Evolutionary conservation across 2,113 vertebrate species (phyloP), one percentile per base, ranked within the genome.

Genomic region (Poeciliopsis prolifica): DNA sequence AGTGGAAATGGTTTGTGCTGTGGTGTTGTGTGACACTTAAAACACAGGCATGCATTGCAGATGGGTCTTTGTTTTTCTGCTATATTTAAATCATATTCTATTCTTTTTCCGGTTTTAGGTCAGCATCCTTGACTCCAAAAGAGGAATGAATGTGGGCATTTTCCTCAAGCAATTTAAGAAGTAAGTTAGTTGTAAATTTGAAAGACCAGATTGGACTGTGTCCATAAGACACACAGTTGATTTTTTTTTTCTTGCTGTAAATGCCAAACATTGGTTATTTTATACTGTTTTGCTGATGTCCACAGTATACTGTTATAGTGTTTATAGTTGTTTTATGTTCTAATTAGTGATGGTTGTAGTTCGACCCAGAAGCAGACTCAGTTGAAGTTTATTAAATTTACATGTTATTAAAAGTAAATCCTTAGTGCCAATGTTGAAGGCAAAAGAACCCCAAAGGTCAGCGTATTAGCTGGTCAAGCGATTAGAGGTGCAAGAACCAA

Each of bases 101-200:
- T 48, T 78, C 61, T 77, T 77, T 19, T 2, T 28, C 0, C 4
- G 65, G 28, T 15, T 13, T 77, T 88, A 98, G 98, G 90, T 98
- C 93, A 96, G 95, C 86, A 94, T 99, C 91, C 94, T 99, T 89
- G 97, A 98, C 93, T 95, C 97, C 81, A 99, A 99, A 90, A 95
- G 97, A 87, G 97, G 95, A 77, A 99, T 99, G 97, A 99, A 99
- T 66, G 93, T 98, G 90, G 98, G 97, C 19, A 98, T 99, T 93
- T 98, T 98, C 91, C 96, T 99, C 82, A 99, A 97, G 84, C 98
- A 99, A 81, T 98, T 99, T 90, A 99, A 98, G 93, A 98, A 95
- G 98, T 99, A 96, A 96, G 97, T 91, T 19, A 29, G 51, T 48
- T 48, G 1, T 48, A 5, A 19, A 17, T 48, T 19, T 7, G 44